phyloP scores from a whole-genome alignment of 2,797 vertebrate genomes.

The Eutrigla gurnardus region DNA sequence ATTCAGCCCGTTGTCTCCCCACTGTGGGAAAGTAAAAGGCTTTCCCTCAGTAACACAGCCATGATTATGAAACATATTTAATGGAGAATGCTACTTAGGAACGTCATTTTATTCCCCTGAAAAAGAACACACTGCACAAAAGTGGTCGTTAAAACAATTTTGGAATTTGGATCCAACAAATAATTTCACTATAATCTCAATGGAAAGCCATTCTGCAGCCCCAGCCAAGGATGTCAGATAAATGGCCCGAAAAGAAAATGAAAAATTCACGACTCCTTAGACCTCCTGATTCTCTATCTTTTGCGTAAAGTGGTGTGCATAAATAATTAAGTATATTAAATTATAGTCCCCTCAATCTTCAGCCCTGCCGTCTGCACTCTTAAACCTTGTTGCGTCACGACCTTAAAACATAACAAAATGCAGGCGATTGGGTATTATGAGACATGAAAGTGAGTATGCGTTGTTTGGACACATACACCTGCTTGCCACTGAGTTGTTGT shows the following conservation, averaged over 20 bases:
- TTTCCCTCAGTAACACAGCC: constrained; percentile 20
- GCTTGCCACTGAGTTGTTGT: background rate
- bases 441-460: background rate
- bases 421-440: background rate
- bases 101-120: constrained; percentile 1
- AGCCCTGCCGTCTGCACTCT: constrained; percentile 28
- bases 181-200: constrained; percentile 9
- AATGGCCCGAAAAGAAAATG: constrained; percentile 56
- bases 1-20: background rate
- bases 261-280: constrained; percentile 57
- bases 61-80: constrained; percentile 32
- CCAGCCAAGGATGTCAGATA: constrained; percentile 48
- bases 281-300: constrained; percentile 50
- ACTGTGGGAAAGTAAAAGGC: constrained; percentile 6
- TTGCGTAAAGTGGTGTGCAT: constrained; percentile 68
- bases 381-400: constrained; percentile 60
- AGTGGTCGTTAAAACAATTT: constrained; percentile 2
- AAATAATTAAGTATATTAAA: constrained; percentile 64
- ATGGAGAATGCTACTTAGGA: background rate
- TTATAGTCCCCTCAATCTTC: constrained; percentile 60
- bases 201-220: constrained; percentile 11
- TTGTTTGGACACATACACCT: background rate
- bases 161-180: constrained; percentile 4
- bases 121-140: constrained; percentile 7
- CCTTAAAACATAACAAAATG: constrained; percentile 5